These are phyloP conservation scores for Emydocephalus ijimae DNA, from an alignment of 2,113 vertebrate species.

Conservation along the genomic window DNA sequence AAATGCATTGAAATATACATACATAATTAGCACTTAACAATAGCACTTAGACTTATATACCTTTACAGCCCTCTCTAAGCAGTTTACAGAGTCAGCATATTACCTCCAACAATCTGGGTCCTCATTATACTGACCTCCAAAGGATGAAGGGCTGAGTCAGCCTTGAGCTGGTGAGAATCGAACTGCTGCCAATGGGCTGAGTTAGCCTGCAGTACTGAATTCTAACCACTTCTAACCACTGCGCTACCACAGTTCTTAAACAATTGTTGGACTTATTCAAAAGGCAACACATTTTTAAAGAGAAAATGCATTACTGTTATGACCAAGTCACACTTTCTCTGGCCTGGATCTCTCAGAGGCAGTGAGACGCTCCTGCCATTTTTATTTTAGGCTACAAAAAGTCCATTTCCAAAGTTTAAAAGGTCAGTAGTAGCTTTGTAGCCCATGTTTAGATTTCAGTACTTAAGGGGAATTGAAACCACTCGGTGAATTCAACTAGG, in stretches of 20 bases:
- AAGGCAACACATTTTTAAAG: neutral
- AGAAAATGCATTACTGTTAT: neutral
- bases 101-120: too few relatives aligned
- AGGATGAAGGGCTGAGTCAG: too few relatives aligned
- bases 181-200: too few relatives aligned
- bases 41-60: too few relatives aligned
- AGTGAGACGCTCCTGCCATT: neutral
- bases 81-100: too few relatives aligned
- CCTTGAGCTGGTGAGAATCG: too few relatives aligned
- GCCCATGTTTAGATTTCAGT: slow-evolving; percentile 56
- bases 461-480: slow-evolving; percentile 65
- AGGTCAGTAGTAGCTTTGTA: slow-evolving; percentile 36
- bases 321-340: neutral
- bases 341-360: neutral
- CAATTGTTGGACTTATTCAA: neutral
- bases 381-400: neutral
- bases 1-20: neutral
- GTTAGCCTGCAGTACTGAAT: too few relatives aligned
- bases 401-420: neutral
- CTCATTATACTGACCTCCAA: too few relatives aligned
- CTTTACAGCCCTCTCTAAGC: too few relatives aligned
- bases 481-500: slow-evolving; percentile 65
- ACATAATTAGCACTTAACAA: neutral
- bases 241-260: too few relatives aligned
- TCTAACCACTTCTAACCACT: too few relatives aligned